Base-by-base conservation (phyloP, 2,797 vertebrate species). In the Clarias fuscus region DNA sequence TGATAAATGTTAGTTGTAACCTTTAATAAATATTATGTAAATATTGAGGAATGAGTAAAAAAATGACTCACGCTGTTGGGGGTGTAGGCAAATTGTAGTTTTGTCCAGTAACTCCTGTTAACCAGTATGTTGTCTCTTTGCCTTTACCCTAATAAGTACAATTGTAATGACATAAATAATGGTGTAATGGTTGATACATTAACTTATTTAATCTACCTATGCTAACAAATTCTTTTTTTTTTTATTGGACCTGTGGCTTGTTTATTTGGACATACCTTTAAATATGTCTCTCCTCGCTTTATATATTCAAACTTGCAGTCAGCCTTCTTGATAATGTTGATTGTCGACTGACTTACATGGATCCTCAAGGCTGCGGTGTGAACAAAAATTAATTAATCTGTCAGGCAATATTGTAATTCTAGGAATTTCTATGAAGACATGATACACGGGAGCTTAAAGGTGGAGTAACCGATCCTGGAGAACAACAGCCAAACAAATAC, bases 91-190 rank as follows among this genome's bases (percentile, higher is more conserved):
- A 95, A 90, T 95, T 93, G 88, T 97, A 97, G 87, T 97, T 92
- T 90, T 96, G 88, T 27, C 97, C 96, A 58, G 93, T 96, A 86
- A 96, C 95, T 58, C 97, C 98, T 0, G 95, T 99, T 93, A 99
- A 91, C 98, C 98, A 99, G 92, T 97, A 98, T 4, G 98, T 99
- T n/a, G 93, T 96, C 91, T 99, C 97, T 40, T 94, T 96, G 87
- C 97, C 97, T 95, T 95, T 97, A 68, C 97, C 98, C 98, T 84
- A 79, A 77, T 27, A 17, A 77, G 15, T 24, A 62, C 18, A 72
- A 43, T 59, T 7, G 64, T 24, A 24, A 24, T 40, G 24, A 7
- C 70, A 61, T 53, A 70, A 40, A 58, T 37, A 58, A 20, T 24
- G 8, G 17, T 64, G 58, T 22, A 67, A 53, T 82, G 15, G 14